A percentile compares a stretch with the other conserved stretches of the same genome.
phyloP scores from a whole-genome alignment of 1,140 invertebrate genomes.

The Mercenaria mercenaria region DNA sequence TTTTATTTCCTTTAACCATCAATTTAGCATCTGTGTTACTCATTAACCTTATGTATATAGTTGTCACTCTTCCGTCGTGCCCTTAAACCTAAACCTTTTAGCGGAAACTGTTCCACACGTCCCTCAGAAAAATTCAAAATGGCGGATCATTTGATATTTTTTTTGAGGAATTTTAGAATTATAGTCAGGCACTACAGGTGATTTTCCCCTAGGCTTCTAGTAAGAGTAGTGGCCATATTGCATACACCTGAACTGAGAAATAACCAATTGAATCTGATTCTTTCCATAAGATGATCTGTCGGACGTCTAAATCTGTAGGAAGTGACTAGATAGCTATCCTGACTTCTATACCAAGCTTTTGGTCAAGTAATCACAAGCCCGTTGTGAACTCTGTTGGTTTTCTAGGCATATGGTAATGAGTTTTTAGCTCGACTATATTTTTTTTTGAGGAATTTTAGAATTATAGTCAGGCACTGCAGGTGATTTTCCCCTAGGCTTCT shows the following conservation, averaged over 20 bases:
- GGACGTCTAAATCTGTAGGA: neutral
- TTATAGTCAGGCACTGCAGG: neutral
- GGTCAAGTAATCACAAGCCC: too few relatives aligned
- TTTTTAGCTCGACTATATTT: too few relatives aligned
- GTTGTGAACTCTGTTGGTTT: too few relatives aligned
- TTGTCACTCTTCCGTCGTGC: neutral
- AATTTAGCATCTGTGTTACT: neutral
- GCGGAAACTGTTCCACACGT: neutral
- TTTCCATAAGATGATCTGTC: too few relatives aligned
- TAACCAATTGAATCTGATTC: too few relatives aligned
- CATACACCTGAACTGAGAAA: too few relatives aligned
- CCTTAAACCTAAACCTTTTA: neutral
- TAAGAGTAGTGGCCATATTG: neutral
- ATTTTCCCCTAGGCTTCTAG: neutral
- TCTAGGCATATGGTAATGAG: too few relatives aligned
- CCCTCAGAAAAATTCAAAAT: neutral
- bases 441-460: neutral
- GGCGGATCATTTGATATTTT: neutral
- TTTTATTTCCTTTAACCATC: slow-evolving; percentile 31
- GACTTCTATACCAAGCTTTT: too few relatives aligned
- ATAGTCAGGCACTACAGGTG: neutral
- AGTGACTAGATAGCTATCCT: too few relatives aligned
- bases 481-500: neutral
- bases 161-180: neutral
- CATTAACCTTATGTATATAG: neutral